Evolutionary conservation across 2,888 invertebrate genomes (phyloP), one percentile per base, ranked within the genome.

Genomic region (Polyploca ridens): DNA sequence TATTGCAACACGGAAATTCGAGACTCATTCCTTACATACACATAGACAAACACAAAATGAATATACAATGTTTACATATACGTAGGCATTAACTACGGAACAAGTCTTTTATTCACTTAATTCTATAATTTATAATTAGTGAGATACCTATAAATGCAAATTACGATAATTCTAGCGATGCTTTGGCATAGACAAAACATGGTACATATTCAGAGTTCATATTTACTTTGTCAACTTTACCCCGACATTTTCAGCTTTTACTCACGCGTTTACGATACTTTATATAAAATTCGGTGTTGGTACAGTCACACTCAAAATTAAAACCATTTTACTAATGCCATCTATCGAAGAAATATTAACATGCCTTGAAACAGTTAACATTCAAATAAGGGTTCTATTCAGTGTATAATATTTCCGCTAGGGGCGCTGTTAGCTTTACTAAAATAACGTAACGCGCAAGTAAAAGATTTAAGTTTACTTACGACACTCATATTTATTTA

Each of bases 141-240:
- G 93, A 93, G 93, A 94, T 93, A 93, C 84, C 89, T 92, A 93
- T 94, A 94, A 94, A 94, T 94, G 94, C 94, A 93, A 87, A 90
- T 89, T 91, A 93, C 89, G 83, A 92, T 92, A 87, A 90, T 80
- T 89, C 94, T 94, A 94, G 93, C 93, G 88, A 94, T 94, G 94
- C 94, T 94, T 94, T 94, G 94, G 94, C 94, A 93, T 94, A 90
- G 90, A 90, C 92, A 93, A 93, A 94, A 93, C 93, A 91, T 91
- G 91, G 92, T 93, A 91, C 85, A 16, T 41, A 38, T 61, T 19
- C 11, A 13, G 41, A 16, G 38, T 60, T 38, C n/a, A 16, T 41
- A 41, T 16, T 10, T 61, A 33, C 41, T 41, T 13, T 41, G 13
- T 41, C 41, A 41, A 41, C 41, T 27, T 61, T 41, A 44, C 14